Evolutionary conservation across 2,113 vertebrate species (phyloP), one percentile per base, ranked within the genome.

Genomic region (Entomyzon cyanotis): DNA sequence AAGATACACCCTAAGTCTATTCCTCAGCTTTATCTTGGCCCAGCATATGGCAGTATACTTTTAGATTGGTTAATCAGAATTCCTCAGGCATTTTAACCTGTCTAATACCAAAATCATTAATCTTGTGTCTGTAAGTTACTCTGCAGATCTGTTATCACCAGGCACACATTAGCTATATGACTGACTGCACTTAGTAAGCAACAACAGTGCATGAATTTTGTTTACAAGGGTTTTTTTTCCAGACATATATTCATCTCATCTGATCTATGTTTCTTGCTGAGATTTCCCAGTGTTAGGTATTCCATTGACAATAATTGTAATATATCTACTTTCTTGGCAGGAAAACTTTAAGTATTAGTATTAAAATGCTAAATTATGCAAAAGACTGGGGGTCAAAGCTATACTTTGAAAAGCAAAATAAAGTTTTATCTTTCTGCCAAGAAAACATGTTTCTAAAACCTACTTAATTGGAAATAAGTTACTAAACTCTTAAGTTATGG

Each of bases 21-120:
- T 84, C 53, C 74, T 89, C 74, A 69, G 24, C 31, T 89, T 95
- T 97, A 94, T 96, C 87, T 95, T 91, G 50, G n/a, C 46, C 67
- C n/a, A 49, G n/a, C 91, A 93, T 53, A 94, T 35, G 84, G 50
- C 84, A 44, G 39, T 27, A 41, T 47, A 62, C 7, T 56, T 82
- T 62, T 33, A 80, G 58, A 82, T 1, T 53, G 17, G 46, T 83
- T 94, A 92, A 95, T 90, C 82, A 80, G 55, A 93, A 91, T 93
- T 94, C 92, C 70, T 91, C 9, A 0, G 28, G 74, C 49, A 73
- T 95, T 91, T 87, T 71, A 24, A 94, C 70, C 67, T 91, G 92
- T 78, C 81, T 84, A 74, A 93, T 77, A 79, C 42, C 13, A 87
- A 91, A 81, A 87, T 64, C 58, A 65, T 77, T 87, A 68, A 73